phyloP scores from a whole-genome alignment of 2,888 invertebrate species.

The Tinea semifulvella region DNA sequence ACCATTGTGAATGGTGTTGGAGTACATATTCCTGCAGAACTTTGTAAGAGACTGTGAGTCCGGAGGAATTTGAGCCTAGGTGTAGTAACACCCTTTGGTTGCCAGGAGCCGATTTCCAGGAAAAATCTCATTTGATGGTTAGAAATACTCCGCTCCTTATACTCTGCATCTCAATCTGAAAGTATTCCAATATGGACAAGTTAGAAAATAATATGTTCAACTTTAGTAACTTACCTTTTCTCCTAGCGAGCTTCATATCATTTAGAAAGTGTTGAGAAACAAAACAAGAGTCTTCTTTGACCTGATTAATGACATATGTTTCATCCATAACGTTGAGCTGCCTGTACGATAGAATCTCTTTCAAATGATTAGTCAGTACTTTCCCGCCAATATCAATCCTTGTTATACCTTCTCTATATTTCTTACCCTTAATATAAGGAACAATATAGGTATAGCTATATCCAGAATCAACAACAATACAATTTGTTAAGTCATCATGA shows the following conservation, averaged over 20 bases:
- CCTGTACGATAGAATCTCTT: slow-evolving; percentile 95
- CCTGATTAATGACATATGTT: slow-evolving; percentile 97
- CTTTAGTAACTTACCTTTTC: slow-evolving; percentile 33
- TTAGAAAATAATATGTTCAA: no score
- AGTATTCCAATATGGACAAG: no score
- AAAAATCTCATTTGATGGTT: no score
- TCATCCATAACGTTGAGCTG: slow-evolving; percentile 99
- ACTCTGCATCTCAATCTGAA: no score
- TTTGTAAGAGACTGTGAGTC: no score
- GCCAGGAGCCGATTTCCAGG: no score
- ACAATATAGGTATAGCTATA: slow-evolving; percentile 96
- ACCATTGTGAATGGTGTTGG: no score
- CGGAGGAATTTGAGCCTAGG: no score
- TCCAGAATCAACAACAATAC: slow-evolving; percentile 91
- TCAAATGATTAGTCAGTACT: slow-evolving; percentile 95
- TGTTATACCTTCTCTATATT: slow-evolving; percentile 71
- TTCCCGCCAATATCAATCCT: slow-evolving; percentile 97
- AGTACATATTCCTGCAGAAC: no score
- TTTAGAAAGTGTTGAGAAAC: slow-evolving; percentile 84
- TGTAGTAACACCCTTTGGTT: no score
- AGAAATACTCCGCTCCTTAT: no score
- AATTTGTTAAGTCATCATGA: slow-evolving; percentile 69
- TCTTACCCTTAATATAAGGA: slow-evolving; percentile 86
- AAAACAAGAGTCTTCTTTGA: slow-evolving; percentile 97
- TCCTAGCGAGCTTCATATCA: slow-evolving; percentile 78